Conservation (phyloP, 2,797 vertebrate genomes). For the Ispidina lecontei region DNA sequence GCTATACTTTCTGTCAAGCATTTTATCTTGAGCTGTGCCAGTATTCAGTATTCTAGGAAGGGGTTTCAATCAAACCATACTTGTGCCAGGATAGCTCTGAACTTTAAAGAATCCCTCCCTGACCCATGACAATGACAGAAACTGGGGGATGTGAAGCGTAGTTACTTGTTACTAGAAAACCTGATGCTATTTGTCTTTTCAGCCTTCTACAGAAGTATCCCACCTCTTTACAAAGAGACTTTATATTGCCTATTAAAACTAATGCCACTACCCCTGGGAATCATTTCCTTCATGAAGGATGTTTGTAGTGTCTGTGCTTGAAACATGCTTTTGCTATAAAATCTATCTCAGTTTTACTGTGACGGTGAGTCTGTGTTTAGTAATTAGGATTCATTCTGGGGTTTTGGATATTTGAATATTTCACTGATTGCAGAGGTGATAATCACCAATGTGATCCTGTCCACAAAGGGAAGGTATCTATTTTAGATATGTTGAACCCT, state of each 20-base stretch:
- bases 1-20: not conserved
- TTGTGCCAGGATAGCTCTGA: not conserved
- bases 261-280: not conserved
- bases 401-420: constrained; percentile 53
- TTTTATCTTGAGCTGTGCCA: not conserved
- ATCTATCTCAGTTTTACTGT: not conserved
- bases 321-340: not conserved
- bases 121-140: not conserved
- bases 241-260: not conserved
- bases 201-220: not conserved
- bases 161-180: not conserved
- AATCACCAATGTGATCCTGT: constrained; percentile 41
- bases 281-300: not conserved
- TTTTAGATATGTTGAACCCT: not conserved
- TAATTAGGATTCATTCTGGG: constrained; percentile 52
- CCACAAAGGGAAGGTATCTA: not conserved
- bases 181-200: not conserved
- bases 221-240: not conserved
- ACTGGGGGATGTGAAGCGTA: not conserved
- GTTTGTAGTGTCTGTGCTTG: not conserved
- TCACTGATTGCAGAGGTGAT: constrained; percentile 56
- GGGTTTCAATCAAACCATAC: not conserved
- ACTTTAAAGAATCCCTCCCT: not conserved
- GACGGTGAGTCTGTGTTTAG: not conserved
- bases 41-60: not conserved